Evolutionary conservation across 2,888 invertebrate genomes (phyloP), one percentile per base, ranked within the genome.

Genomic region (Hydropsyche betteni): DNA sequence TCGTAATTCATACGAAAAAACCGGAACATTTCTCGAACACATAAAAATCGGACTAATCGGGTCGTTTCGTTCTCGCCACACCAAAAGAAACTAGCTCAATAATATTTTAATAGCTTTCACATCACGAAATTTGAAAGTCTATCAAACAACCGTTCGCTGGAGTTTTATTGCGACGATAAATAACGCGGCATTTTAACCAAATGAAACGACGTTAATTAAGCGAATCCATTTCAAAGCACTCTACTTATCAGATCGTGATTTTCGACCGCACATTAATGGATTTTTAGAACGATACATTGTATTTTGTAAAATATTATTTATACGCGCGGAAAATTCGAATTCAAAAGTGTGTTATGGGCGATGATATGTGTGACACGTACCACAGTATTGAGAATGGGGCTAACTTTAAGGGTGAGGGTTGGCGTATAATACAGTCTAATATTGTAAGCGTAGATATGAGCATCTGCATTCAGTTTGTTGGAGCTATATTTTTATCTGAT

Each of bases 401-500:
- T 24, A 24, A 24, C 24, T 24, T 24, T 24, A 44, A 4, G 44
- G 44, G 44, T 44, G 44, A 44, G 44, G 44, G 44, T 44, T 44
- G 44, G 44, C 7, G n/a, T 55, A 16, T 55, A 64, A 64, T 34
- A 64, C 36, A n/a, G 64, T 34, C 34, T 64, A 64, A 64, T 64
- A 64, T 64, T 36, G 36, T 64, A 36, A 64, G 64, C 64, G 51
- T 64, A 73, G 51, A 64, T 73, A 73, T 68, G 58, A 72, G 61
- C 75, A 75, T 75, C 71, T 75, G 75, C 75, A 75, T 71, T 75
- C 71, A 71, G 64, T 71, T 71, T 75, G 68, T 71, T 61, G 58
- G 70, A 71, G 71, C 70, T 75, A 75, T 75, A 75, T 75, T 75
- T 75, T 75, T 75, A 75, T 75, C 68, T 75, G 75, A 74, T 72